phyloP scores from a whole-genome alignment of 2,888 invertebrate genomes.

The Anarsia innoxiella region DNA sequence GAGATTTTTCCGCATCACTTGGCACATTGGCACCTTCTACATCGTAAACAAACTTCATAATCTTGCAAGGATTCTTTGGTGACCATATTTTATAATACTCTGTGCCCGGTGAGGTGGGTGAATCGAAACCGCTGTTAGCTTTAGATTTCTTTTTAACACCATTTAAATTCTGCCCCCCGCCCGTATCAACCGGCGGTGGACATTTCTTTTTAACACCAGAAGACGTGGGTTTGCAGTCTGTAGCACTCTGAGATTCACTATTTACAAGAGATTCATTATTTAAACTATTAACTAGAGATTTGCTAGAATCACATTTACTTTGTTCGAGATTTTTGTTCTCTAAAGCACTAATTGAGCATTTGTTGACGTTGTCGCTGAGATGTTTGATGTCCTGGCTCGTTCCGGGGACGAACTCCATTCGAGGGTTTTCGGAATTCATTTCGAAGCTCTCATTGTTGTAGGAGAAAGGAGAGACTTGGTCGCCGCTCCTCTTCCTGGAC shows the following conservation, averaged over 20 bases:
- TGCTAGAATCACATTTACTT: conserved; percentile 67
- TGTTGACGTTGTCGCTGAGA: conserved; percentile 68
- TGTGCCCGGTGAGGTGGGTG: conserved; percentile 74
- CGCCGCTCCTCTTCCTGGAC: conserved; percentile 66
- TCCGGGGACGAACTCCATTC: conserved; percentile 56
- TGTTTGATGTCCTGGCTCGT: conserved; percentile 63
- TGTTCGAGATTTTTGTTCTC: conserved; percentile 60
- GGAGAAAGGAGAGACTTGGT: conserved; percentile 63
- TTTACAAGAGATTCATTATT: conserved; percentile 65
- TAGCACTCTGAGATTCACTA: conserved; percentile 61
- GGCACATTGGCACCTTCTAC: conserved; percentile 64
- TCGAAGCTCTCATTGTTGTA: conserved; percentile 71
- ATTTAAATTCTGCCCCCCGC: conserved; percentile 56
- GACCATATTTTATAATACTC: conserved; percentile 83
- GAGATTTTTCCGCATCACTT: conserved; percentile 76
- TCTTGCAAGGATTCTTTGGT: conserved; percentile 75
- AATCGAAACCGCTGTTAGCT: conserved; percentile 65
- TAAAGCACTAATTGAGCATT: conserved; percentile 75
- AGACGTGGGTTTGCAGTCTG: conserved; percentile 53
- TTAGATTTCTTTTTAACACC: conserved; percentile 81
- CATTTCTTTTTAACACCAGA: conserved; percentile 74
- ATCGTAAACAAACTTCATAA: conserved; percentile 72
- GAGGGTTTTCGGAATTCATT: conserved; percentile 61
- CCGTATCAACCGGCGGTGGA: conserved; percentile 73
- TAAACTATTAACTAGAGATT: conserved; percentile 62